phyloP scores from a whole-genome alignment of 2,113 vertebrate genomes.

The Zosterops lateralis region DNA sequence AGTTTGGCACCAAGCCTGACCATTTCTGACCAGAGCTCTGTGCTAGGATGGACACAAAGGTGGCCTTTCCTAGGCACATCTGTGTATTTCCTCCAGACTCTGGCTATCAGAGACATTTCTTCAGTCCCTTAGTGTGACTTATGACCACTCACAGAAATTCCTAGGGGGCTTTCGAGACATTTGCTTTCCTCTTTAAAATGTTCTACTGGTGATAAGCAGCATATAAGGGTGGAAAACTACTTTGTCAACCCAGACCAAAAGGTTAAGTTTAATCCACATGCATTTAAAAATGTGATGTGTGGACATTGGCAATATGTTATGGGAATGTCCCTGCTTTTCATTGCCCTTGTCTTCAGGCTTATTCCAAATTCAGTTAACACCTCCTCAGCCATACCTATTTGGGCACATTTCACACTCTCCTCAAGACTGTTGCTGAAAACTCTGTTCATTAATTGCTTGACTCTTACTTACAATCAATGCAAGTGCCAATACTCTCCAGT shows the following conservation, averaged over 20 bases:
- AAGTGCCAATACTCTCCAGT: conserved; percentile 38
- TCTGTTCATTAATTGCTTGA: conserved; percentile 60
- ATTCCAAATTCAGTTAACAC: neutral
- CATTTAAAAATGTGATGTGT: neutral
- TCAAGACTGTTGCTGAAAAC: conserved; percentile 40
- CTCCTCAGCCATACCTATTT: neutral
- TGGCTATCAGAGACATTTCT: neutral
- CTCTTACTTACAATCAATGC: conserved; percentile 51
- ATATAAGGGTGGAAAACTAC: neutral
- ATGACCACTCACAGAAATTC: neutral
- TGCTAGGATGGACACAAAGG: neutral
- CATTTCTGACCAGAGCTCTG: neutral
- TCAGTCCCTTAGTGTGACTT: neutral
- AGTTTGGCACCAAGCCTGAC: neutral
- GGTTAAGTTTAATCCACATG: neutral
- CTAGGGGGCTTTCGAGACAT: neutral
- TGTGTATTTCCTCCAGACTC: neutral
- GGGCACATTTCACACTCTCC: neutral
- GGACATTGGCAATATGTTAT: neutral
- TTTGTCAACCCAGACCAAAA: neutral
- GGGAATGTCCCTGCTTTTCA: neutral
- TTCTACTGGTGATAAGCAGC: neutral
- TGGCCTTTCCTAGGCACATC: neutral
- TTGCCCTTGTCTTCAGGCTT: neutral
- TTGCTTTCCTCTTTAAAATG: neutral